Percentiles rank a stretch among this genome's conserved stretches.
Evolutionary conservation across 2,888 invertebrate genomes (phyloP).

Genomic region (Aphodius granarius): DNA sequence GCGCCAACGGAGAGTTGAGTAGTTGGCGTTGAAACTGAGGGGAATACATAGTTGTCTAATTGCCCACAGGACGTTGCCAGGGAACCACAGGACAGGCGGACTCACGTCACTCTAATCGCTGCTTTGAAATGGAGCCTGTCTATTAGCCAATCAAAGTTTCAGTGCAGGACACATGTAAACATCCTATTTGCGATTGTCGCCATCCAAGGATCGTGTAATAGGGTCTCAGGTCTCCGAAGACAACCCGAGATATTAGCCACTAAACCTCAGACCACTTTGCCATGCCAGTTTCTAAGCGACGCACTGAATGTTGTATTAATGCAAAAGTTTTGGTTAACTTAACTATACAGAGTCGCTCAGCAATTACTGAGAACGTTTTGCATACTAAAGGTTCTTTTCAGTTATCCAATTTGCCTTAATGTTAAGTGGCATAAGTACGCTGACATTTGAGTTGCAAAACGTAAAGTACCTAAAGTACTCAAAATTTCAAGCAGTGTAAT

Average conservation of each 20-base stretch:
- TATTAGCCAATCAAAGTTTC: constrained; percentile 43
- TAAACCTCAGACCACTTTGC: not conserved
- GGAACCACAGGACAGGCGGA: constrained; percentile 36
- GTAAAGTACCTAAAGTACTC: too few species aligned
- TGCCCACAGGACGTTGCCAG: constrained; percentile 30
- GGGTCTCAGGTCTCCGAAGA: not conserved
- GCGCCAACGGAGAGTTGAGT: constrained; percentile 20
- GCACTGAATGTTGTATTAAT: not conserved
- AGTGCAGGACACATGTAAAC: constrained; percentile 44
- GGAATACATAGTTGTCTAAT: constrained; percentile 33
- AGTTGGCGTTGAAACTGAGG: constrained; percentile 29
- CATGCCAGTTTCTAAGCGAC: not conserved
- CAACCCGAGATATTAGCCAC: not conserved
- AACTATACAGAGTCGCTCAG: not conserved
- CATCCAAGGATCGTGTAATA: not conserved
- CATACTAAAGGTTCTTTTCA: too few species aligned
- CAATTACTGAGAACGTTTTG: not conserved
- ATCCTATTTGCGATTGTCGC: constrained; percentile 41
- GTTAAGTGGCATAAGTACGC: too few species aligned
- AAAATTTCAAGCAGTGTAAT: not conserved
- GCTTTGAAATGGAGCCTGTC: constrained; percentile 34
- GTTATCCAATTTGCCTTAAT: not conserved
- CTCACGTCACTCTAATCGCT: constrained; percentile 38
- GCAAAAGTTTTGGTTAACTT: not conserved
- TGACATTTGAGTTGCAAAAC: too few species aligned